Evolutionary conservation across 2,888 invertebrate genomes (phyloP).

Genomic region (Hirtodrosophila duncani): DNA sequence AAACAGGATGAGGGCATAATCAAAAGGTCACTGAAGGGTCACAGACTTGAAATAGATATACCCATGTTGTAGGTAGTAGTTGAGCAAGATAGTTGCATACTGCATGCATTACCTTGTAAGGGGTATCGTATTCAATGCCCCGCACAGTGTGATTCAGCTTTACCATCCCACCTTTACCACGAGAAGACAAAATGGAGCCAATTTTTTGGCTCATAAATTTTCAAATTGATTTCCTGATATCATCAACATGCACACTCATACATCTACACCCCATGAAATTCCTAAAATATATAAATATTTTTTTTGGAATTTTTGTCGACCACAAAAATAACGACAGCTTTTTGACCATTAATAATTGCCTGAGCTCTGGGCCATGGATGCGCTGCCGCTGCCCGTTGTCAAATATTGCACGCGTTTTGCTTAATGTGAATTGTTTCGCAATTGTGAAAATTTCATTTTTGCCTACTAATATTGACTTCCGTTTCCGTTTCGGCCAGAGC

Average conservation of each 20-base stretch:
- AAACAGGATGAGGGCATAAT: too few relatives aligned
- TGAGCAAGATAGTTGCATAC: too few relatives aligned
- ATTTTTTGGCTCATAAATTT: conserved; percentile 42
- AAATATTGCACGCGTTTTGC: conserved; percentile 32
- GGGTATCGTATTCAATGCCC: too few relatives aligned
- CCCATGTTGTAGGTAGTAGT: too few relatives aligned
- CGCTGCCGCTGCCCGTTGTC: too few relatives aligned
- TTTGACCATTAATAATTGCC: conserved; percentile 59
- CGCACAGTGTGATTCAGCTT: too few relatives aligned
- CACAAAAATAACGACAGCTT: conserved; percentile 33
- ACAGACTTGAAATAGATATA: too few relatives aligned
- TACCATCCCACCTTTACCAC: conserved; percentile 15
- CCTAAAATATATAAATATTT: conserved; percentile 11
- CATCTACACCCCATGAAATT: too few relatives aligned
- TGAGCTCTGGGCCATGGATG: too few relatives aligned
- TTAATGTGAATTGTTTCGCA: conserved; percentile 46
- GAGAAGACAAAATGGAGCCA: conserved; percentile 3
- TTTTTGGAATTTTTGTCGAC: conserved; percentile 11
- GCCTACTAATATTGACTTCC: conserved; percentile 71
- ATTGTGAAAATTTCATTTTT: conserved; percentile 49
- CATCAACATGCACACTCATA: conserved; percentile 38
- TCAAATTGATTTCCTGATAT: conserved; percentile 56
- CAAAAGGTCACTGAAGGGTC: too few relatives aligned
- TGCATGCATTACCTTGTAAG: too few relatives aligned
- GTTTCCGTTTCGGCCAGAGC: conserved; percentile 56